Base-by-base conservation (phyloP, 2,113 vertebrate species). In the Rhea pennata region DNA sequence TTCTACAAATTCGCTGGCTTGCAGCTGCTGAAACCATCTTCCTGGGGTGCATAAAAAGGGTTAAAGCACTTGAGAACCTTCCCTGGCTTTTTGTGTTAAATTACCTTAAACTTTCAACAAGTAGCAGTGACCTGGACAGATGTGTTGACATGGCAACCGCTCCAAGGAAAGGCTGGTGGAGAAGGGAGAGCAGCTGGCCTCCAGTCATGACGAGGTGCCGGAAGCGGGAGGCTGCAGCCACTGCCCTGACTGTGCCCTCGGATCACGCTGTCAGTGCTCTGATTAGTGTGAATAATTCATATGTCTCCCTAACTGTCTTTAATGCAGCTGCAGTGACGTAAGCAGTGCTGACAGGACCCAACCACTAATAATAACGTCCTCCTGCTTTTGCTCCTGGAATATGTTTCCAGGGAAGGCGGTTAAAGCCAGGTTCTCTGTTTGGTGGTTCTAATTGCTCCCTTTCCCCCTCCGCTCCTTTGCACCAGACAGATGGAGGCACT, bases 241-340 rank as follows among this genome's bases (percentile, higher is more conserved):
- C 83, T 88, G 90, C 85, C 89, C 91, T 13, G 73, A 23, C 92
- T 33, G 39, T 78, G 94, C 88, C 90, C 90, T 62, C 53, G 7
- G 29, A 39, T 56, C 91, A 80, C 6, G 42, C 94, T 69, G 88
- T 23, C 76, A 59, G 74, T 2, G 1, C 87, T 58, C 67, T 90
- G 84, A 77, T 71, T 36, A 84, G 51, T 6, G 79, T 39, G 33
- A 87, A 77, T 96, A 90, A 96, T 95, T 95, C 56, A 90, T 76
- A 13, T 0, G 2, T 81, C 87, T 62, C 84, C 46, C 51, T 24
- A 26, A 3, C 81, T 86, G 93, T 66, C 72, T 46, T 48, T 71
- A 24, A 2, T 24, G 84, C 87, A n/a, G 86, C 81, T 72, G 53
- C 88, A 15, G 48, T 66, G 95, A 88, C 3, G 51, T 36, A 5